A percentile compares a stretch with the other conserved stretches of the same genome.
phyloP scores from a whole-genome alignment of 2,797 vertebrate species.

The Alectoris magna region DNA sequence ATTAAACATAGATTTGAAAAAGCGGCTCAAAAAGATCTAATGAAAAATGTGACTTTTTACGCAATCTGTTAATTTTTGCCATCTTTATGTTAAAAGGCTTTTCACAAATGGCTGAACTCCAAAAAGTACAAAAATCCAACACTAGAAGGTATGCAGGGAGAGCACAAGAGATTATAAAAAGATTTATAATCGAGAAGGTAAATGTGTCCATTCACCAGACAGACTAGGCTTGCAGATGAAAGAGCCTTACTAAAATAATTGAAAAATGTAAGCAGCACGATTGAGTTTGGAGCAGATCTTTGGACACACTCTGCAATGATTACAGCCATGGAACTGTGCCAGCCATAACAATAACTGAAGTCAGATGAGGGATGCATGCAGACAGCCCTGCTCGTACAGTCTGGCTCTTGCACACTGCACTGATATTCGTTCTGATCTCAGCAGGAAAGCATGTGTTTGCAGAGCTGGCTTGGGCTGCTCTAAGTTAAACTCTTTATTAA shows the following conservation, averaged over 20 bases:
- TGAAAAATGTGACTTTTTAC: slow-evolving; percentile 5
- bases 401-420: slow-evolving; percentile 40
- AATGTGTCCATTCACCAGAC: not conserved
- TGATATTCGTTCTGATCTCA: slow-evolving; percentile 64
- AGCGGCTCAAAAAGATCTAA: slow-evolving; percentile 5
- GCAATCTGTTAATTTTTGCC: slow-evolving; percentile 21
- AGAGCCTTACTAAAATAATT: slow-evolving; percentile 19
- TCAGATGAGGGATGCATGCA: slow-evolving; percentile 41
- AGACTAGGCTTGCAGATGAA: slow-evolving; percentile 7
- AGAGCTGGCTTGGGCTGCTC: slow-evolving; percentile 55
- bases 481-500: slow-evolving; percentile 69
- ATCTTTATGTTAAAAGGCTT: slow-evolving; percentile 9
- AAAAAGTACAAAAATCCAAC: not conserved
- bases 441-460: slow-evolving; percentile 65
- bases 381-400: slow-evolving; percentile 31
- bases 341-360: slow-evolving; percentile 53
- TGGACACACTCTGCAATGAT: slow-evolving; percentile 20
- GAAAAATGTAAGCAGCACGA: slow-evolving; percentile 20
- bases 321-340: slow-evolving; percentile 45
- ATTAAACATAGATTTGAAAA: slow-evolving; percentile 13
- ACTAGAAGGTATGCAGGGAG: not conserved
- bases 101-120: not conserved
- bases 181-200: not conserved
- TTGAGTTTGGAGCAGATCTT: slow-evolving; percentile 24
- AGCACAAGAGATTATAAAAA: not conserved